Evolutionary conservation across 30 jellyfish, hydroid and myxozoan species (phyloP).

Genomic region (Morbakka virulenta): DNA sequence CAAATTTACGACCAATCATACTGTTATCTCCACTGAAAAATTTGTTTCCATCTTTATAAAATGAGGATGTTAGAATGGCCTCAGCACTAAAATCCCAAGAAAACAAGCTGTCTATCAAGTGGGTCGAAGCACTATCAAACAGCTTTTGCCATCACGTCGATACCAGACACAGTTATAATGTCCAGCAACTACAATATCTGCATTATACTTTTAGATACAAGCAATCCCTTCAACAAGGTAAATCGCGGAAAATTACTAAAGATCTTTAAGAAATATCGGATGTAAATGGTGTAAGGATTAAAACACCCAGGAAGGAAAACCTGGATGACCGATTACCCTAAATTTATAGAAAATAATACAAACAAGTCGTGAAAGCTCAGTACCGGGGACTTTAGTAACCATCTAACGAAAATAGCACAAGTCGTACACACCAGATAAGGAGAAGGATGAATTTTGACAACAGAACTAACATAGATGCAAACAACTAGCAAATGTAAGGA

Average conservation of each 20-base stretch:
- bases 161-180: constrained; percentile 52
- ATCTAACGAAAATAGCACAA: no score
- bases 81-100: constrained; percentile 38
- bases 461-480: no score
- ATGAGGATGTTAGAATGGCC: constrained; percentile 25
- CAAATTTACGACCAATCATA: constrained; percentile 54
- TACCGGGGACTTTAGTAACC: no score
- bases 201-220: constrained; percentile 56
- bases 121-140: constrained; percentile 53
- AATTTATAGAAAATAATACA: no score
- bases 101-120: constrained; percentile 50
- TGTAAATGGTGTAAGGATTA: no score
- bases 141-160: constrained; percentile 57
- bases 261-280: constrained; percentile 26
- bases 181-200: constrained; percentile 51
- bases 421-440: no score
- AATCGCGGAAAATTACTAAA: constrained; percentile 24
- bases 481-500: no score
- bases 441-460: no score
- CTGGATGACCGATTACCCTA: no score
- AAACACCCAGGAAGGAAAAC: no score
- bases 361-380: no score
- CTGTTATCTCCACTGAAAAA: constrained; percentile 52
- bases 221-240: constrained; percentile 65
- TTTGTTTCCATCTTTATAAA: constrained; percentile 49